Evolutionary conservation across 2,888 invertebrate species (phyloP).

Genomic region (Tachystola acroxantha): DNA sequence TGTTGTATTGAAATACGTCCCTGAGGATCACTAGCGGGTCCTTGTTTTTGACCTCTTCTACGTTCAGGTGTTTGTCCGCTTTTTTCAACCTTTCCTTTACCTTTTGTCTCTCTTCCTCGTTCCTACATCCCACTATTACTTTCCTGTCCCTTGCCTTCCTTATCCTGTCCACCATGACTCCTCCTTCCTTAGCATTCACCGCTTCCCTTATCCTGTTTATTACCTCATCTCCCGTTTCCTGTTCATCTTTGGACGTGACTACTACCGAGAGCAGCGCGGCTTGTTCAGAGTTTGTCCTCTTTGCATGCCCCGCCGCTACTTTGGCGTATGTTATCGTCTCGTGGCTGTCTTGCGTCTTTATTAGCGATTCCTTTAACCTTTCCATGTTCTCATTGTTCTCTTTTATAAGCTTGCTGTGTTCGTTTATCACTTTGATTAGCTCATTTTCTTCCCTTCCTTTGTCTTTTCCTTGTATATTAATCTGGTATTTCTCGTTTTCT

Average conservation of each 20-base stretch:
- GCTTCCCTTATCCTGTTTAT: neutral
- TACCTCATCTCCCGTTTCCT: conserved; percentile 3
- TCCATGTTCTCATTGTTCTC: neutral
- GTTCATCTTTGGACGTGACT: neutral
- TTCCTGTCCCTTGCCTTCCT: conserved; percentile 5
- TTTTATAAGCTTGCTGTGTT: neutral
- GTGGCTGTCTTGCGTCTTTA: neutral
- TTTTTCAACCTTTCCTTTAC: neutral
- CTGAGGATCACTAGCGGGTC: neutral
- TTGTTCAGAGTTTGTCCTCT: neutral
- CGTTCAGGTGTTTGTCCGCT: neutral
- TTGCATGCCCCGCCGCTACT: neutral
- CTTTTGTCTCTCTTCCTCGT: neutral
- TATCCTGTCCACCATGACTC: conserved; percentile 1
- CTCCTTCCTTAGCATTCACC: conserved; percentile 2
- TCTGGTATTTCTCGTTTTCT: too few relatives aligned
- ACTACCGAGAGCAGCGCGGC: neutral
- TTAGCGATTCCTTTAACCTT: neutral
- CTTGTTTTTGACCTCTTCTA: conserved; percentile 1
- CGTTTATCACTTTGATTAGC: neutral
- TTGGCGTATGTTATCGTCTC: neutral
- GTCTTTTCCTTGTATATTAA: too few relatives aligned
- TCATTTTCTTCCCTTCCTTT: too few relatives aligned
- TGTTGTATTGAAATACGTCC: neutral
- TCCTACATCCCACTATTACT: conserved; percentile 2